Base-by-base conservation (phyloP, 2,888 invertebrate genomes). In the Monochamus alternatus region DNA sequence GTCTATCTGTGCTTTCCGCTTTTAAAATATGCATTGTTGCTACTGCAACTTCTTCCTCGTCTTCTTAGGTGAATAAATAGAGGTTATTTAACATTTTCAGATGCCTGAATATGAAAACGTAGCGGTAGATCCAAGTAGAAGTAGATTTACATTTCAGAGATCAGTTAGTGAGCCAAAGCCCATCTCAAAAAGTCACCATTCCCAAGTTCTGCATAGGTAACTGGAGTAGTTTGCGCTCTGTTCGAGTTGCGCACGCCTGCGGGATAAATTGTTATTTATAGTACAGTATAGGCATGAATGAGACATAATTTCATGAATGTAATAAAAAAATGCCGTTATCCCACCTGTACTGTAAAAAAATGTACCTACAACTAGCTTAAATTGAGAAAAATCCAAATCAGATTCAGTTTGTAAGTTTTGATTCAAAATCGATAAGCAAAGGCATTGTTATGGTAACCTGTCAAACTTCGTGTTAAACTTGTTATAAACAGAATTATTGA, bases 91-190 rank as follows among this genome's bases (percentile, higher is more conserved):
- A 65, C 52, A 22, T 66, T 82, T 83, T 60, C 74, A 89, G 88
- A 81, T 88, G 79, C 88, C 88, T 79, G 89, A 88, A 72, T 88
- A 88, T 77, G 89, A 89, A 82, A 88, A 87, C 79, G 81, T 89
- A 73, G 84, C 86, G 67, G 78, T 87, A 84, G 88, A 88, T 79
- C 78, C 84, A 55, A 82, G 84, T 78, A 85, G 85, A 78, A 87
- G 85, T 81, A 85, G 87, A 79, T 87, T 85, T 81, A 85, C 85
- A 55, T 89, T 89, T 83, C 89, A 89, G 81, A 82, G 89, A 75
- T 89, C 89, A 55, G 88, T 89, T 75, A 89, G 89, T 81, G 89
- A 89, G 80, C 89, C 89, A 43, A 89, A 89, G 82, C 89, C 89
- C 63, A 88, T 89, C 74, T 88, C 88, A 77, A 86, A 86, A 78